These are phyloP conservation scores for Acrocera orbiculus DNA, from an alignment of 2,888 invertebrate species.

Conservation along the genomic window DNA sequence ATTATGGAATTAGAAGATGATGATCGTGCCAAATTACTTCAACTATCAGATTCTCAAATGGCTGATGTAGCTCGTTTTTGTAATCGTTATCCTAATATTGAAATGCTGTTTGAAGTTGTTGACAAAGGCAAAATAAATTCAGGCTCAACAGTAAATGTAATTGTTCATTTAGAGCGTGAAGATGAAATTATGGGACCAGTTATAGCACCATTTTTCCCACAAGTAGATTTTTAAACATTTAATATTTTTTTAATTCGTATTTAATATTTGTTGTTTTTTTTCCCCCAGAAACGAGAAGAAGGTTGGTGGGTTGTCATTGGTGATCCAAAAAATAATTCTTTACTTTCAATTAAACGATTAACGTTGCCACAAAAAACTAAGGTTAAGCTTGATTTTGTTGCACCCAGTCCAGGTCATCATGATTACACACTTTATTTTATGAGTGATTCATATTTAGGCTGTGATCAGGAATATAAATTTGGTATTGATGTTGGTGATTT, in stretches of 20 bases:
- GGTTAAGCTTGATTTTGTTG: constrained; percentile 60
- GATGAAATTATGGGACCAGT: constrained; percentile 95
- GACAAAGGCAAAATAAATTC: constrained; percentile 61
- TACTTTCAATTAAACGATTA: constrained; percentile 91
- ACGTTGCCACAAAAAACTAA: constrained; percentile 87
- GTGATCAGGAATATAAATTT: constrained; percentile 98
- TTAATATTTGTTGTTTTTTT: constrained; percentile 6
- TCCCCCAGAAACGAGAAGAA: constrained; percentile 64
- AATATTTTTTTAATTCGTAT: not conserved
- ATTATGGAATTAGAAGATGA: constrained; percentile 72
- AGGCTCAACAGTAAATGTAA: constrained; percentile 75
- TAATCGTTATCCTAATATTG: constrained; percentile 97
- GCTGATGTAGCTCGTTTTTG: constrained; percentile 97
- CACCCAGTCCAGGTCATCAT: constrained; percentile 74
- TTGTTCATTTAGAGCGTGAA: constrained; percentile 85
- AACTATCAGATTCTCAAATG: constrained; percentile 75
- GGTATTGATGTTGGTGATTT: constrained; percentile 63
- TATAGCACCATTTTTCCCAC: constrained; percentile 95
- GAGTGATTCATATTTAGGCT: constrained; percentile 98
- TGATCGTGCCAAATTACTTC: constrained; percentile 59
- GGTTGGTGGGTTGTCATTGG: constrained; percentile 99
- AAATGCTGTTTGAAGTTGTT: constrained; percentile 78
- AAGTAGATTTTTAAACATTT: constrained; percentile 35
- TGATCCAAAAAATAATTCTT: constrained; percentile 81
- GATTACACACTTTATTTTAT: constrained; percentile 94